Base-by-base conservation (phyloP, 2,797 vertebrate species). In the Cirrhinus molitorella region DNA sequence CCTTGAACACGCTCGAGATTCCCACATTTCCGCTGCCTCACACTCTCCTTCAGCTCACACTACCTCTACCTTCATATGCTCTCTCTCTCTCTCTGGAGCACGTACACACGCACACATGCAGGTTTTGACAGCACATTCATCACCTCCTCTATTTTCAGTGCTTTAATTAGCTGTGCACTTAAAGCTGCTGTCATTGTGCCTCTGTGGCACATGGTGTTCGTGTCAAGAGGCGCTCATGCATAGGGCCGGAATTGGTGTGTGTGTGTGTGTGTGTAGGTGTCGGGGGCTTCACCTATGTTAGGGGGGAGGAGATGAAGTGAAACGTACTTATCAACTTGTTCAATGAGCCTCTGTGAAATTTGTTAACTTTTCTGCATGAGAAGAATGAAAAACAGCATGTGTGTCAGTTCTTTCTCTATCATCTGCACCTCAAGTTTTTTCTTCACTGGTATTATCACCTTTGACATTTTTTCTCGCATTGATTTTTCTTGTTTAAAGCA, bases 81-180 rank as follows among this genome's bases (percentile, higher is more conserved):
- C 77, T 66, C 37, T 61, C 77, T 66, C 37, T 61, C 85, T 83
- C 31, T 71, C 55, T 75, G 21, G 34, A 77, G 74, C 74, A 77
- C 55, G 37, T 43, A 77, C 40, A 45, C 61, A 40, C 43, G 6
- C 65, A 28, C 75, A 49, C 28, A 67, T 76, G 23, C 81, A 81
- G 66, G 72, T 81, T 88, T 84, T 88, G 88, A 91, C 89, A 91
- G 87, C 84, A 82, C 88, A 91, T 90, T 89, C 84, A 90, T 91
- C 87, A 91, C 88, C 57, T 83, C 78, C 80, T 84, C 85, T 90
- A 91, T 91, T 91, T 90, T 88, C 88, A 87, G 88, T 74, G 80
- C 76, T 90, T 89, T 89, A 90, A 91, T 91, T 90, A 91, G 88
- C 88, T 84, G 83, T 79, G 83, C 87, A 89, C 83, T 89, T 89